These are phyloP conservation scores for Epinotia bilunana DNA, from an alignment of 2,888 invertebrate genomes.

Conservation along the genomic window DNA sequence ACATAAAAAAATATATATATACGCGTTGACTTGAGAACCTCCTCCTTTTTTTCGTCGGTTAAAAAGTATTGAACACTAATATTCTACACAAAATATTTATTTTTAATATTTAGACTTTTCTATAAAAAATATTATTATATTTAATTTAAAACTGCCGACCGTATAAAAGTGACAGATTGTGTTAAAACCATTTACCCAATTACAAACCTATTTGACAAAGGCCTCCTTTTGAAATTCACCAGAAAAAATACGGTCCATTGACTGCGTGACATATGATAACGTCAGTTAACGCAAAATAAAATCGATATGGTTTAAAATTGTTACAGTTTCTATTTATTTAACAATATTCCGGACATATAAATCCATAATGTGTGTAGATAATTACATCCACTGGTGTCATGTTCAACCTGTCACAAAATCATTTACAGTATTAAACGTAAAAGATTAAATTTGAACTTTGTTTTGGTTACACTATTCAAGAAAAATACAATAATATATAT, in stretches of 20 bases:
- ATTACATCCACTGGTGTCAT: not conserved
- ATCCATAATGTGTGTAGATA: conserved; percentile 16
- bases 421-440: not conserved
- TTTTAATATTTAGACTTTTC: no score
- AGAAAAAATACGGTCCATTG: not conserved
- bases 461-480: conserved; percentile 1
- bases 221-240: not conserved
- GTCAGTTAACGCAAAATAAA: conserved; percentile 13
- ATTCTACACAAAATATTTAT: no score
- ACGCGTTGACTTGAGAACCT: no score
- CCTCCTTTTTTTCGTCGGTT: no score
- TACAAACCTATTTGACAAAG: not conserved
- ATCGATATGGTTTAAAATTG: conserved; percentile 33
- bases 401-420: not conserved
- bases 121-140: no score
- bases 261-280: not conserved
- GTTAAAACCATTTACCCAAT: no score
- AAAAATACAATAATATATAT: not conserved
- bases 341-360: not conserved
- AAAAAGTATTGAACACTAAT: no score
- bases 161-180: no score
- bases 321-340: conserved; percentile 2
- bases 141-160: no score
- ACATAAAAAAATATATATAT: no score
- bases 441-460: not conserved